A percentile compares a stretch with the other conserved stretches of the same genome.
phyloP scores from a whole-genome alignment of 2,113 vertebrate genomes.

The Ochotona princeps region DNA sequence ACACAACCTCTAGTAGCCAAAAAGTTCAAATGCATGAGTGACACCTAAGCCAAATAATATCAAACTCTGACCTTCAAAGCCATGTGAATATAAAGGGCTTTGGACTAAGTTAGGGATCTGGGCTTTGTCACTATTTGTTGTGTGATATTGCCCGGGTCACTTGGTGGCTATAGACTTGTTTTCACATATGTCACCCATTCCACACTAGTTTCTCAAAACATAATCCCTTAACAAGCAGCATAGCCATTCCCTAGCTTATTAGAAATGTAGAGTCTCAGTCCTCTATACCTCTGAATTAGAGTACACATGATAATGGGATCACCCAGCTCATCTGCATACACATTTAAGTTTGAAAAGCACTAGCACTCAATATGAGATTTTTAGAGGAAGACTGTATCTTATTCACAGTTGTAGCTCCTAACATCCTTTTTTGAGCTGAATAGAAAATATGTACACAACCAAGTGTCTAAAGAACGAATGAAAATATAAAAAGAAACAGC shows the following conservation, averaged over 20 bases:
- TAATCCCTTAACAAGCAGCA: background rate
- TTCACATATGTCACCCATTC: background rate
- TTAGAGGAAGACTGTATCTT: background rate
- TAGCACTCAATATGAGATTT: background rate
- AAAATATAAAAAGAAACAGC: background rate
- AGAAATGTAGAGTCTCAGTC: background rate
- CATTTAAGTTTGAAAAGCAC: background rate
- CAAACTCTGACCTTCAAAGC: constrained; percentile 29
- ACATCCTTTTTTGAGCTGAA: background rate
- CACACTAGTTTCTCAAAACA: background rate
- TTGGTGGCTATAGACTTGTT: background rate
- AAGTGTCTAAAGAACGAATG: background rate
- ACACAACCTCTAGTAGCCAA: background rate
- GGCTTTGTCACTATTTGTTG: background rate
- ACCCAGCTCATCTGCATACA: background rate
- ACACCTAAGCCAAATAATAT: background rate
- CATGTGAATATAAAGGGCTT: background rate
- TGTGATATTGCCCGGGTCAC: background rate
- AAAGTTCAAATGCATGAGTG: constrained; percentile 8
- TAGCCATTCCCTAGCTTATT: background rate
- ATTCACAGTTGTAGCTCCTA: background rate
- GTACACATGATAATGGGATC: background rate
- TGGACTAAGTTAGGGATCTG: background rate
- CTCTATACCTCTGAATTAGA: background rate
- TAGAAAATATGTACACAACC: background rate